These are phyloP conservation scores for Ctenochaetus hawaiiensis DNA, from an alignment of 2,797 vertebrate species.

Conservation along the genomic window DNA sequence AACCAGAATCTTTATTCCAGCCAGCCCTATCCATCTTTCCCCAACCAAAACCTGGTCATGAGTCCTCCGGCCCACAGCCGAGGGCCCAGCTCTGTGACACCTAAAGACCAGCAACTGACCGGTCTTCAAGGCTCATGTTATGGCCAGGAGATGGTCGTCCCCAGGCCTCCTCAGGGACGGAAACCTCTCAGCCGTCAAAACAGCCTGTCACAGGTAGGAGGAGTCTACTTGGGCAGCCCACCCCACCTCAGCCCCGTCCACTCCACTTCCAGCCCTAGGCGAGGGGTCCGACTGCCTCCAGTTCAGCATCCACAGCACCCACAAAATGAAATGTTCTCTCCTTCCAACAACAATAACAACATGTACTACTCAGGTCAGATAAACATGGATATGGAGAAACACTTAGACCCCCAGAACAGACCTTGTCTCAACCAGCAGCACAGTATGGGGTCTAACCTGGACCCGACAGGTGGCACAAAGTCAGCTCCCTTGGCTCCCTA, in stretches of 20 bases:
- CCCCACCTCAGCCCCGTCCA: constrained; percentile 84
- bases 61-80: constrained; percentile 79
- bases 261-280: constrained; percentile 81
- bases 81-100: constrained; percentile 68
- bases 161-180: constrained; percentile 86
- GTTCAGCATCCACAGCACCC: constrained; percentile 78
- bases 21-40: constrained; percentile 86
- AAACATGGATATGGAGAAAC: constrained; percentile 84
- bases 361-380: constrained; percentile 87
- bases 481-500: constrained; percentile 85
- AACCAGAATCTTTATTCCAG: constrained; percentile 86
- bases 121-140: constrained; percentile 84
- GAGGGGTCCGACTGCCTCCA: constrained; percentile 81
- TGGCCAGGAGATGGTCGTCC: constrained; percentile 84
- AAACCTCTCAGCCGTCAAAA: constrained; percentile 87
- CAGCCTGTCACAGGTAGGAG: constrained; percentile 81
- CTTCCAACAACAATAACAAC: constrained; percentile 75
- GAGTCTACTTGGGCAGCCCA: constrained; percentile 82
- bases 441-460: constrained; percentile 79
- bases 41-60: constrained; percentile 85
- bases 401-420: constrained; percentile 78
- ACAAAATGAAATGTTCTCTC: constrained; percentile 82
- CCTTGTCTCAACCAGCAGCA: constrained; percentile 88
- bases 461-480: constrained; percentile 77
- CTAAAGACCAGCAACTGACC: constrained; percentile 84